Conservation (phyloP, 2,888 invertebrate species). For the Alloplasta piceator region DNA sequence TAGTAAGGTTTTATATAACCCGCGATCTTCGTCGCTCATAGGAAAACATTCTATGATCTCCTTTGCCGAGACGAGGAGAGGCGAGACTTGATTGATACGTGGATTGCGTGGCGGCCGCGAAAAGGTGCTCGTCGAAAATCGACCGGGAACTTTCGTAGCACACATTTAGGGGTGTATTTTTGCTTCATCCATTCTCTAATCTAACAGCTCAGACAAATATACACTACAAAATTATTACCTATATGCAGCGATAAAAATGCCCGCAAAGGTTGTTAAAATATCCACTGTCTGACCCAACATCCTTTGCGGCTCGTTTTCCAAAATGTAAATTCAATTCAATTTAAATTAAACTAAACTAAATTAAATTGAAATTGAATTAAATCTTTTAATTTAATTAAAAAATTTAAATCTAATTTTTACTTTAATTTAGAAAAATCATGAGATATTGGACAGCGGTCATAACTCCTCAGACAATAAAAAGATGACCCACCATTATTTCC, state of each 20-base stretch:
- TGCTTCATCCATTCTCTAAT: not conserved
- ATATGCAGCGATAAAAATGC: constrained; percentile 6
- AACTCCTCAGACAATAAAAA: too few relatives aligned
- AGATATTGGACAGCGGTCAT: too few relatives aligned
- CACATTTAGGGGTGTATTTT: constrained; percentile 16
- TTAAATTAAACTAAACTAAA: too few relatives aligned
- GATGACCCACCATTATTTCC: too few relatives aligned
- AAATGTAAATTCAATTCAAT: too few relatives aligned
- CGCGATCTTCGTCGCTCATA: too few relatives aligned
- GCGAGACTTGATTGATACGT: constrained; percentile 78
- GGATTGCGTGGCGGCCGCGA: constrained; percentile 77
- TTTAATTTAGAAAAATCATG: too few relatives aligned
- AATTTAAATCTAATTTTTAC: too few relatives aligned
- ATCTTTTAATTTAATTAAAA: too few relatives aligned
- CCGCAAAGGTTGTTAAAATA: constrained; percentile 36
- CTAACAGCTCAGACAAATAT: not conserved
- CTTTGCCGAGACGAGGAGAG: constrained; percentile 65
- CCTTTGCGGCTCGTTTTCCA: too few relatives aligned
- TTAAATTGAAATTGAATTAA: too few relatives aligned
- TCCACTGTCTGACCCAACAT: not conserved
- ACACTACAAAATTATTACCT: constrained; percentile 19
- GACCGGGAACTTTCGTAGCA: constrained; percentile 29
- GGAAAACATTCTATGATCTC: not conserved
- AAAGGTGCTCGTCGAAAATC: constrained; percentile 71
- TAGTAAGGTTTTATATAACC: constrained; percentile 10